Percentiles rank a stretch among this genome's conserved stretches.
Evolutionary conservation across 2,797 vertebrate species (phyloP).

Genomic region (Microctenopoma stevenorrisi): DNA sequence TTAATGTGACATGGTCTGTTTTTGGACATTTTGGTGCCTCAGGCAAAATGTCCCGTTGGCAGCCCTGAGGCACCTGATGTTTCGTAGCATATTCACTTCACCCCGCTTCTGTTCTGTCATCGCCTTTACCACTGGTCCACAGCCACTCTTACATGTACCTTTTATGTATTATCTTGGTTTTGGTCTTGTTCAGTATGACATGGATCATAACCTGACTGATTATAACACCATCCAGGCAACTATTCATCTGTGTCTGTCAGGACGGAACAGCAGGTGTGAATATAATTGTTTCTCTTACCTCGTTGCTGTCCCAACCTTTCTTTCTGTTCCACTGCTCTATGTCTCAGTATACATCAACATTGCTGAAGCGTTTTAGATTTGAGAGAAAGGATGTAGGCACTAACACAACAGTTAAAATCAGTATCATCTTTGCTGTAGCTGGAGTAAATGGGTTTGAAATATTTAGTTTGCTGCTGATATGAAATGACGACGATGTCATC

Average conservation of each 20-base stretch:
- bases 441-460: neutral
- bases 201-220: neutral
- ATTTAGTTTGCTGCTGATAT: neutral
- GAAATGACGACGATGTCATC: neutral
- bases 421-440: no score
- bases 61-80: neutral
- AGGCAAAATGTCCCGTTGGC: neutral
- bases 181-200: neutral
- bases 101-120: neutral
- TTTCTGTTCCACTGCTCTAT: no score
- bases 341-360: no score
- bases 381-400: no score
- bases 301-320: no score
- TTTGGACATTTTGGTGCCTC: neutral
- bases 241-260: neutral
- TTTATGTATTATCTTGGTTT: neutral
- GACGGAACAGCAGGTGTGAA: no score
- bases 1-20: conserved; percentile 10
- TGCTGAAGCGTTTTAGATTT: no score
- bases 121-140: neutral
- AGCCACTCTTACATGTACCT: neutral
- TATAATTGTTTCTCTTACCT: no score
- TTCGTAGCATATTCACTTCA: neutral
- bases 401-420: no score
- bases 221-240: neutral